Percentiles rank a stretch among this genome's conserved stretches.
These are phyloP conservation scores for Nanorana parkeri DNA, from an alignment of 2,113 vertebrate genomes.

Conservation along the genomic window DNA sequence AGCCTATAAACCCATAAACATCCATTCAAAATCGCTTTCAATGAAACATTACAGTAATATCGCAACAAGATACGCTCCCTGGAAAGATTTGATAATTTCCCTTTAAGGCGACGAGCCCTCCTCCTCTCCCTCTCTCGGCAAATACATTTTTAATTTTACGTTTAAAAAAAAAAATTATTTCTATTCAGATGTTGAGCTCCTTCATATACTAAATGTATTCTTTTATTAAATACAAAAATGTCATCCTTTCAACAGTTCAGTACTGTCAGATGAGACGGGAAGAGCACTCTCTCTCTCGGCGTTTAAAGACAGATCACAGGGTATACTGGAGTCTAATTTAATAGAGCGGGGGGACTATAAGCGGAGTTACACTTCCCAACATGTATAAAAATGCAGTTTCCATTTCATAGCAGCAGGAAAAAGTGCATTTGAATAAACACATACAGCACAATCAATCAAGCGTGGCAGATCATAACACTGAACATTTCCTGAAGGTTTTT, in stretches of 20 bases:
- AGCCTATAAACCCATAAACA: no score
- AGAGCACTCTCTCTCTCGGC: no score
- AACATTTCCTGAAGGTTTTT: conserved; percentile 12
- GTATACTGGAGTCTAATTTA: neutral
- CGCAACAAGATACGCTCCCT: no score
- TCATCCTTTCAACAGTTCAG: neutral
- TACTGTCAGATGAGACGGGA: neutral
- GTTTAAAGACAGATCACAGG: neutral
- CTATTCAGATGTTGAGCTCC: no score
- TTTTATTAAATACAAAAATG: neutral
- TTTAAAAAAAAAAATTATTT: no score
- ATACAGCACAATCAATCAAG: conserved; percentile 21
- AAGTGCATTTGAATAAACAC: conserved; percentile 19
- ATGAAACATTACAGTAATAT: no score
- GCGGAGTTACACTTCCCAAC: neutral
- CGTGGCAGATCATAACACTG: conserved; percentile 26
- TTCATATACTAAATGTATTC: no score
- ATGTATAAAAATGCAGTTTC: conserved; percentile 7
- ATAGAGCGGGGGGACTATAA: neutral
- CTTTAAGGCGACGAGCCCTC: no score
- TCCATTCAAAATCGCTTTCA: no score
- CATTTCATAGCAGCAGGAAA: conserved; percentile 9
- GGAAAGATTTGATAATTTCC: no score
- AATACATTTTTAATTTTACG: no score
- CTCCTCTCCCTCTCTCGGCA: no score